Evolutionary conservation across 2,797 vertebrate genomes (phyloP).

Genomic region (Acestrorhynchus altus): DNA sequence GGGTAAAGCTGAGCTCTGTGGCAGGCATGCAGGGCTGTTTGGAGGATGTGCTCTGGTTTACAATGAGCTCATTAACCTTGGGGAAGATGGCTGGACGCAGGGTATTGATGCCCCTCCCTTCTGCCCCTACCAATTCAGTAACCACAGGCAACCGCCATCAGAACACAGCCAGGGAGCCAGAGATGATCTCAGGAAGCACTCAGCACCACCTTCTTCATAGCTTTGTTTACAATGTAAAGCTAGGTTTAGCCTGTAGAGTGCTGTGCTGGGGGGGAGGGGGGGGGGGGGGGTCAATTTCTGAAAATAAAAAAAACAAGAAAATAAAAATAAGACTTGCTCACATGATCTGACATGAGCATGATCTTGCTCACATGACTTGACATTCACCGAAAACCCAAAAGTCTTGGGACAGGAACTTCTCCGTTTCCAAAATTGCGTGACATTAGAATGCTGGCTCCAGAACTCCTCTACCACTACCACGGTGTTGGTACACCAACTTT

Average conservation of each 20-base stretch:
- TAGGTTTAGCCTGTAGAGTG: conserved; percentile 1
- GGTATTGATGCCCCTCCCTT: conserved; percentile 58
- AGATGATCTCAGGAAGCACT: not conserved
- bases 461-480: too few species aligned
- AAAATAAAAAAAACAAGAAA: too few species aligned
- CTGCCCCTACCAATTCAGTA: conserved; percentile 28
- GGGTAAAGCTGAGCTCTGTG: conserved; percentile 59
- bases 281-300: not conserved
- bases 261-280: too few species aligned
- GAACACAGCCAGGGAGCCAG: conserved; percentile 3
- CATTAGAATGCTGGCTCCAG: too few species aligned
- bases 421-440: too few species aligned
- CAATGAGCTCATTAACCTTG: conserved; percentile 85
- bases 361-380: too few species aligned
- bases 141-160: conserved; percentile 49
- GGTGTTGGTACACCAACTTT: too few species aligned
- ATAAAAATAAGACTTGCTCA: too few species aligned
- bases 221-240: not conserved
- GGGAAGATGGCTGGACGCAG: conserved; percentile 65
- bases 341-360: too few species aligned
- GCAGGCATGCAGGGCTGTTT: conserved; percentile 47
- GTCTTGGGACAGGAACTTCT: too few species aligned
- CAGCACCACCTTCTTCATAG: not conserved
- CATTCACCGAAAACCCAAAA: too few species aligned
- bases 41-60: conserved; percentile 77